Base-by-base conservation (phyloP, 1,140 invertebrate species). In the Neuroterus valhalla region DNA sequence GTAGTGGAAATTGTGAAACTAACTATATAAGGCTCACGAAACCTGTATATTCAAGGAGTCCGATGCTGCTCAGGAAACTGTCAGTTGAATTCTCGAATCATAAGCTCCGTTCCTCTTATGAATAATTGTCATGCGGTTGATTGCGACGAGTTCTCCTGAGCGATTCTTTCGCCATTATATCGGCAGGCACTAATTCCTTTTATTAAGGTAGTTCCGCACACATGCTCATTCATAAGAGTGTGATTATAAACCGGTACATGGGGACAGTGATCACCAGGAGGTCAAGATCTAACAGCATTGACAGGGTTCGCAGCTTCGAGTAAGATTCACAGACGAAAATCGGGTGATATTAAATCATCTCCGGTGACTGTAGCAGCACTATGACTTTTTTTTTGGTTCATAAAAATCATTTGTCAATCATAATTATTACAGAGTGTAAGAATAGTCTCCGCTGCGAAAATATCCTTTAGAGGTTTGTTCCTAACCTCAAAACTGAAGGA, bases 131-230 rank as follows among this genome's bases (percentile, higher is more conserved):
- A 38, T 8, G 23, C 55, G 15, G 21, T 62, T 38, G 55, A 62
- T 26, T 62, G 55, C 14, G 55, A 62, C 31, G 31, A n/a, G 55
- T 62, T 62, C 55, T 62, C 55, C 55, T 62, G 14, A n/a, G 55
- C 2, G 12, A n/a, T 62, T 14, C 55, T 15, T 26, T 62, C 23
- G 23, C 23, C n/a, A 26, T 23, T 15, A 31, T n/a, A 23, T 26
- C 26, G 52, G 52, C 52, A 62, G 52, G 52, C 26, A 15, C 14
- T 48, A 26, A 26, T 17, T 8, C 17, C 48, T 10, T 50, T 6
- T 19, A 50, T 17, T 6, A 50, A 19, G 48, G 19, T 14, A 52
- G 3, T 62, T 62, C 52, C 52, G 52, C 52, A 62, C 19, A 52
- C 52, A 12, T 6, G 52, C 26, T 62, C 23, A 62, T 26, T 62